These are phyloP conservation scores for Lasioglossum vierecki DNA, from an alignment of 2,888 invertebrate genomes.

Conservation along the genomic window DNA sequence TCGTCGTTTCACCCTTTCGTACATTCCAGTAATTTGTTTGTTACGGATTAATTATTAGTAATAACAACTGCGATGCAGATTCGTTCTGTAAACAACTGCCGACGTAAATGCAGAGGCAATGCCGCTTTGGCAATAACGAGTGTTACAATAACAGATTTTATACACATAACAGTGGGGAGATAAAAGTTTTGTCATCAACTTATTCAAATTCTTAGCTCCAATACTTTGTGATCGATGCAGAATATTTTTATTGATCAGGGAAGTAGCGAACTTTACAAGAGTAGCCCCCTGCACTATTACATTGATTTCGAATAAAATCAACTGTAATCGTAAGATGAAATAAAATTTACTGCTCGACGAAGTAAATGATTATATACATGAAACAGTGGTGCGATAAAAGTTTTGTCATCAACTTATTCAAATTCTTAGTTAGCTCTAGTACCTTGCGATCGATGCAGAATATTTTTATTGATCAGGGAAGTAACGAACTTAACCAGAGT, in stretches of 20 bases:
- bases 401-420: not conserved
- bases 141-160: not conserved
- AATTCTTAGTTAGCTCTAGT: not conserved
- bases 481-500: not conserved
- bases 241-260: too few species aligned
- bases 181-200: too few species aligned
- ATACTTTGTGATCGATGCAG: too few species aligned
- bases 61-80: not conserved
- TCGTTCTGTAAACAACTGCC: not conserved
- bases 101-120: not conserved
- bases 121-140: not conserved
- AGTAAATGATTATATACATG: too few species aligned
- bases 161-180: not conserved
- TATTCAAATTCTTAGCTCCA: too few species aligned
- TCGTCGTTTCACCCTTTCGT: not conserved
- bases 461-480: too few species aligned
- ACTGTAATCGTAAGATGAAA: not conserved
- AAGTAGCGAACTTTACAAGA: not conserved
- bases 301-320: too few species aligned
- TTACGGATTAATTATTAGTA: not conserved
- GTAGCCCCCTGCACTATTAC: not conserved
- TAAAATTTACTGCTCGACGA: not conserved
- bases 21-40: not conserved
- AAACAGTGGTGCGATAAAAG: too few species aligned
- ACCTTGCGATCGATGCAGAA: not conserved